Evolutionary conservation across 2,888 invertebrate genomes (phyloP), one percentile per base, ranked within the genome.

Genomic region (Steromphala cineraria): DNA sequence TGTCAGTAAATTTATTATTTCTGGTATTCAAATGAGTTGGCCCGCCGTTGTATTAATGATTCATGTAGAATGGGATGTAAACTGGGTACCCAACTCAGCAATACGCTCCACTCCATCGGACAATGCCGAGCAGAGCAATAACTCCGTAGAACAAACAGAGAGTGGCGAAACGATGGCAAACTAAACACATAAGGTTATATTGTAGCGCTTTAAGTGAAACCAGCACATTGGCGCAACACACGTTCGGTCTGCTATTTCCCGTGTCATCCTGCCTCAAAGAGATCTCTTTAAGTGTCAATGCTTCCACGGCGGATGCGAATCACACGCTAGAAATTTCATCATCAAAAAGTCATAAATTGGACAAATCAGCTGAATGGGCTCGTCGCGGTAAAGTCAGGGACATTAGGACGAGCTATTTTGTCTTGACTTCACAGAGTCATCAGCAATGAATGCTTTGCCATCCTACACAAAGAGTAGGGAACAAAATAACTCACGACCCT

Each of bases 1-100:
- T 78, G 67, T 36, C 77, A 55, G 80, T 67, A 77, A 82, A 82
- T 82, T 78, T 80, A 80, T 82, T 80, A 80, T 80, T 82, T 80
- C 62, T 82, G 62, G 52, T 62, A 80, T 62, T 80, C 80, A 75
- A 71, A 71, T 71, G 71, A 71, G 71, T 40, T 40, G 17, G 19
- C 31, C 17, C 36, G 24, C 19, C 21, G 28, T 36, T 71, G 71
- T 40, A 31, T 71, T 71, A 40, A 71, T 71, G 71, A 71, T 71
- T 71, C 71, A 40, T 71, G 71, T 71, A 36, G 71, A 36, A 71
- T 17, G 19, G 71, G 71, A 71, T 71, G 71, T 71, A 71, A 36
- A 71, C 62, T 62, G 24, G 62, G 62, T 62, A 62, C 28, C 28
- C 28, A 62, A 10, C 13, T 24, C 62, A 62, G 28, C 62, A 15